phyloP scores from a whole-genome alignment of 2,113 vertebrate species.

The Phoxinus phoxinus region DNA sequence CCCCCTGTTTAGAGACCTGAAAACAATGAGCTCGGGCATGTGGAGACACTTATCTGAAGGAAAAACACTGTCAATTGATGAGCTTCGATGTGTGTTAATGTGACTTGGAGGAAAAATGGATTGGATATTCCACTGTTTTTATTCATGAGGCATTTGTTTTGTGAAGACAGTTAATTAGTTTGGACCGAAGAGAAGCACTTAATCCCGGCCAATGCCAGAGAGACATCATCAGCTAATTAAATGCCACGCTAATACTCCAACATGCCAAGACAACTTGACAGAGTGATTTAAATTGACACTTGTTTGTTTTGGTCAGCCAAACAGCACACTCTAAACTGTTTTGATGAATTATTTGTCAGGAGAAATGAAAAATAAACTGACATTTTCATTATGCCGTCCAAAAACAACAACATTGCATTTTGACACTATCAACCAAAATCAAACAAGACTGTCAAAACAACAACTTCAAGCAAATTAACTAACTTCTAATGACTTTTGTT shows the following conservation, averaged over 20 bases:
- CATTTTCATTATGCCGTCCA: slow-evolving; percentile 20
- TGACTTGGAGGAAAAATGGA: neutral
- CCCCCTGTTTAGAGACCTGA: neutral
- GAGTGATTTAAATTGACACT: slow-evolving; percentile 23
- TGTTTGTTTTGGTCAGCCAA: slow-evolving; percentile 25
- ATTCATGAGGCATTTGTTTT: slow-evolving; percentile 37
- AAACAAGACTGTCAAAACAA: slow-evolving; percentile 13
- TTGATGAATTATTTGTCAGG: slow-evolving; percentile 27
- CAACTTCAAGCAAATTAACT: neutral
- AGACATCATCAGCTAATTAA: slow-evolving; percentile 24
- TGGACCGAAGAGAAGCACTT: slow-evolving; percentile 21
- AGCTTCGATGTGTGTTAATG: neutral
- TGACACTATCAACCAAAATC: neutral
- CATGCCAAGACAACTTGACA: neutral
- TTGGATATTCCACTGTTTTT: slow-evolving; percentile 14
- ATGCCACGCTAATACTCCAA: slow-evolving; percentile 1
- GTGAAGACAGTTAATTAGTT: slow-evolving; percentile 8
- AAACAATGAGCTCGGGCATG: neutral
- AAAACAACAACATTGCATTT: neutral
- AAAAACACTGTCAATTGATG: neutral
- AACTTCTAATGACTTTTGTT: neutral
- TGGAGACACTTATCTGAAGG: neutral
- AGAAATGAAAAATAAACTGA: slow-evolving; percentile 18
- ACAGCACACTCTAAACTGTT: neutral
- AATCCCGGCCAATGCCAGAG: neutral